Percentiles rank a stretch among this genome's conserved stretches.
These are phyloP conservation scores for Neocloeon triangulifer DNA, from an alignment of 1,140 invertebrate species.

Conservation along the genomic window DNA sequence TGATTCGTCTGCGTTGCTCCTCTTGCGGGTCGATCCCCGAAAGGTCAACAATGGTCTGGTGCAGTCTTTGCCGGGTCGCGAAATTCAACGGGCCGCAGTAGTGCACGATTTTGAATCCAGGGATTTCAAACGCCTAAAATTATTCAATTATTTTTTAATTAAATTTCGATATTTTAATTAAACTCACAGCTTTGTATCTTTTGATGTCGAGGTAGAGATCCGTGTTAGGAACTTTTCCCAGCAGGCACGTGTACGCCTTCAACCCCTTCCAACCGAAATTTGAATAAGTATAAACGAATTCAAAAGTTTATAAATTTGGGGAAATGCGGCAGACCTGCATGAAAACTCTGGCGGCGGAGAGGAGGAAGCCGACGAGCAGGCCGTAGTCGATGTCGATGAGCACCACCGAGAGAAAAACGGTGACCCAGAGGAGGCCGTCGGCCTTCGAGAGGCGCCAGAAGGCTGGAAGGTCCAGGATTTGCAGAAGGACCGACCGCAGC, in stretches of 20 bases:
- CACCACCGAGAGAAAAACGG: conserved; percentile 26
- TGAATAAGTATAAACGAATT: no score
- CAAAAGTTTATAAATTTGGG: no score
- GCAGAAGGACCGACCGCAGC: conserved; percentile 69
- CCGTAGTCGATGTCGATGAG: conserved; percentile 35
- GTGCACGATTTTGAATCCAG: conserved; percentile 49
- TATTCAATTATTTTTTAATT: no score
- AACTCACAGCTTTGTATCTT: conserved; percentile 15
- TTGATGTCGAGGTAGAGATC: conserved; percentile 21
- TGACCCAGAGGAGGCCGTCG: conserved; percentile 31
- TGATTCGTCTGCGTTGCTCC: no score
- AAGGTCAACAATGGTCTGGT: no score
- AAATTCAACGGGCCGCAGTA: conserved; percentile 57
- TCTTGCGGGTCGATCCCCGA: no score
- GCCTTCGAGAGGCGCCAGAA: conserved; percentile 23
- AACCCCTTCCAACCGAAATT: no score
- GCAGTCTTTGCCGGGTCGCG: conserved; percentile 41
- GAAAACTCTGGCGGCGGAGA: conserved; percentile 23
- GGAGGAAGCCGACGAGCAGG: conserved; percentile 23
- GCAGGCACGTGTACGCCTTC: conserved; percentile 9
- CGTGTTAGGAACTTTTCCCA: conserved; percentile 19
- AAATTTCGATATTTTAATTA: no score
- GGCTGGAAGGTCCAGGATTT: conserved; percentile 38
- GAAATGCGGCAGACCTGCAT: no score
- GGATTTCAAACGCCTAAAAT: conserved; percentile 37